These are phyloP conservation scores for Harpalus rufipes DNA, from an alignment of 2,888 invertebrate genomes.

Conservation along the genomic window DNA sequence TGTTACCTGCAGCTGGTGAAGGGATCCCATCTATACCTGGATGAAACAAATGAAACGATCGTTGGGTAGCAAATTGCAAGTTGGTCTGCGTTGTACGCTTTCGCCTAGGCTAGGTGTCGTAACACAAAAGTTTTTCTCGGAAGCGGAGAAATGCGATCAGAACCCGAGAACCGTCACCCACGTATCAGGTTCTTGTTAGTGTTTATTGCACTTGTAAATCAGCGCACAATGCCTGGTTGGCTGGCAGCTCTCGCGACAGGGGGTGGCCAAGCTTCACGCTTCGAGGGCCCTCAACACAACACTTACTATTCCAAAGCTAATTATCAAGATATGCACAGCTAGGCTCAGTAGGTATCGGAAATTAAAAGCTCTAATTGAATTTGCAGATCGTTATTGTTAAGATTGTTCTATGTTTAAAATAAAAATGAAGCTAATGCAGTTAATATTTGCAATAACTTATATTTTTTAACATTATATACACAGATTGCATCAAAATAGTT, in stretches of 20 bases:
- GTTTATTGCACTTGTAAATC: conserved; percentile 56
- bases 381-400: conserved; percentile 3
- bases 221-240: conserved; percentile 16
- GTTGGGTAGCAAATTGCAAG: conserved; percentile 46
- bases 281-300: conserved; percentile 15
- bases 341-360: conserved; percentile 29
- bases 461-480: no score
- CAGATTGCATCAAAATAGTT: no score
- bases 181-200: conserved; percentile 50
- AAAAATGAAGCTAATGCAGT: no score
- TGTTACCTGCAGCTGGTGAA: conserved; percentile 55
- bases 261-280: conserved; percentile 16
- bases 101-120: conserved; percentile 34
- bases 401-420: no score
- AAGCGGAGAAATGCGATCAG: conserved; percentile 53
- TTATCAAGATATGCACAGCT: conserved; percentile 32
- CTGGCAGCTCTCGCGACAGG: neutral
- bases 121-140: conserved; percentile 50
- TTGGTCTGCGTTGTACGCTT: conserved; percentile 38
- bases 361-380: conserved; percentile 42
- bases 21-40: conserved; percentile 37
- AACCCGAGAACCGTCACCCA: conserved; percentile 43
- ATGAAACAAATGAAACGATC: conserved; percentile 17
- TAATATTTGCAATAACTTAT: no score
- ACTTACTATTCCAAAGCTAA: conserved; percentile 30